A percentile compares a stretch with the other conserved stretches of the same genome.
Evolutionary conservation across 2,113 vertebrate species (phyloP).

Genomic region (Cynocephalus volans): DNA sequence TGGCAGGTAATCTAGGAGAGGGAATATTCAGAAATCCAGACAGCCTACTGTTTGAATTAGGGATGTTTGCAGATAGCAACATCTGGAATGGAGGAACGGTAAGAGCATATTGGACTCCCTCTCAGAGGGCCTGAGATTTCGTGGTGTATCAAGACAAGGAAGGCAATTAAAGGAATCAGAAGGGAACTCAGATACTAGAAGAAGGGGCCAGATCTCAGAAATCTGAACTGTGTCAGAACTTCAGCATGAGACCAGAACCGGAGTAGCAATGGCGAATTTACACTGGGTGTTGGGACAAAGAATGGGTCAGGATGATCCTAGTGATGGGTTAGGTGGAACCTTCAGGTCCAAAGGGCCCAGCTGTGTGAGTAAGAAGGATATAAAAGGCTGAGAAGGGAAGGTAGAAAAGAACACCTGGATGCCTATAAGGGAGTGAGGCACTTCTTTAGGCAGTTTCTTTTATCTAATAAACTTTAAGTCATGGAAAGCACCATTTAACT

Average conservation of each 20-base stretch:
- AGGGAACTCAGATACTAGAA: background rate
- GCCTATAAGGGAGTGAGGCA: background rate
- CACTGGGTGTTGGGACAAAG: background rate
- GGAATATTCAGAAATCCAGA: conserved; percentile 18
- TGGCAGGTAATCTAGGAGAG: background rate
- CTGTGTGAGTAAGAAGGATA: background rate
- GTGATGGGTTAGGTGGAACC: background rate
- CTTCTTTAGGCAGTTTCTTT: background rate
- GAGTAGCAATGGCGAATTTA: background rate
- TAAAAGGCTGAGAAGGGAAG: background rate
- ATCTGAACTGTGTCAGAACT: background rate
- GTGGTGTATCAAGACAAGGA: background rate
- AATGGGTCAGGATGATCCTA: background rate
- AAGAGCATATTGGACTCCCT: background rate
- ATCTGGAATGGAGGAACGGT: background rate
- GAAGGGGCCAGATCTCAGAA: background rate
- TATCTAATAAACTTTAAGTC: background rate
- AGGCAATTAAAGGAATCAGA: background rate
- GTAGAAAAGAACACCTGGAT: background rate
- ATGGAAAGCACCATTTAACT: conserved; percentile 43
- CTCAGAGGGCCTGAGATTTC: conserved; percentile 11
- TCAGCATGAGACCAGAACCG: background rate
- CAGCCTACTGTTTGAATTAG: background rate
- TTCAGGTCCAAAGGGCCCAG: background rate
- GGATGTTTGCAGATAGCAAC: background rate